Conservation (phyloP, 2,113 vertebrate genomes). For the Lonchura striata region DNA sequence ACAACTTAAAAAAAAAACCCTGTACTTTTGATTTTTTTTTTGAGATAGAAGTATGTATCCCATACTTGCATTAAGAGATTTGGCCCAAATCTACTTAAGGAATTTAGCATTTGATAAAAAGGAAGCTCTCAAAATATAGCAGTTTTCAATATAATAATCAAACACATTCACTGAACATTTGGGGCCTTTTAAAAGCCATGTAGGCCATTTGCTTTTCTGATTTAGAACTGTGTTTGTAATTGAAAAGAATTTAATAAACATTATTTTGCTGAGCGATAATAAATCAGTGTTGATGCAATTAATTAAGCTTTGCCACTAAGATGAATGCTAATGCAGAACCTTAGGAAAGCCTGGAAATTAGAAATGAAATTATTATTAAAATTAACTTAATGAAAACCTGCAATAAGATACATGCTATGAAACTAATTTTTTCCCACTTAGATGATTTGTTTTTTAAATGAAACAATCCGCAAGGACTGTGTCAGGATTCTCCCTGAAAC, state of each 20-base stretch:
- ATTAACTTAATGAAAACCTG: not conserved
- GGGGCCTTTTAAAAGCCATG: not conserved
- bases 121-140: not conserved
- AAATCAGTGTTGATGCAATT: not conserved
- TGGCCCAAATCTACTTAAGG: not conserved
- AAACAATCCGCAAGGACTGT: not conserved
- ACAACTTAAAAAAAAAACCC: not conserved
- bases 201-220: not conserved
- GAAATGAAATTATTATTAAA: not conserved
- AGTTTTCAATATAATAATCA: not conserved
- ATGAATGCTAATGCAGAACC: not conserved
- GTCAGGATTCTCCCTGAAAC: not conserved
- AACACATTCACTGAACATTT: not conserved
- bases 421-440: not conserved
- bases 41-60: not conserved
- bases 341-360: not conserved
- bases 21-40: not conserved
- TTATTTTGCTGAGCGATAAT: not conserved
- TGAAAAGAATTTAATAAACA: not conserved
- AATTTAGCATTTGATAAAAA: not conserved
- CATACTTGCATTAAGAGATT: not conserved
- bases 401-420: not conserved
- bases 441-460: not conserved
- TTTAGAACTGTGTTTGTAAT: not conserved
- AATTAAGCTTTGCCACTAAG: not conserved